Percentiles rank a stretch among this genome's conserved stretches.
These are phyloP conservation scores for Agriotes lineatus DNA, from an alignment of 2,888 invertebrate species.

Conservation along the genomic window DNA sequence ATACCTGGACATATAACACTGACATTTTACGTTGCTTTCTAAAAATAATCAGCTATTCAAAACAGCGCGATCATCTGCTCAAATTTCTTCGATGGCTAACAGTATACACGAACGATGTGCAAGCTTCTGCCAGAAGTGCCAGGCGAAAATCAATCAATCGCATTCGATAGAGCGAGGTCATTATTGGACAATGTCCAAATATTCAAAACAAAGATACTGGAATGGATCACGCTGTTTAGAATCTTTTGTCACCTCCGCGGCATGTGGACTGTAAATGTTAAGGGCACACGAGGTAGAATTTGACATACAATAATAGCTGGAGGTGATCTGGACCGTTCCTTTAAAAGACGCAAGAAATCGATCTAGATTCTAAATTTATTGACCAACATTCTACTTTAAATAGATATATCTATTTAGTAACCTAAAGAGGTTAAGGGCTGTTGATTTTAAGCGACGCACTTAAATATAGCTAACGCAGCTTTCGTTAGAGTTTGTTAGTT, in stretches of 20 bases:
- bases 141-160: background rate
- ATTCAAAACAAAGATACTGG: conserved; percentile 9
- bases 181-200: conserved; percentile 34
- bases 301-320: conserved; percentile 28
- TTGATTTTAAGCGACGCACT: background rate
- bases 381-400: conserved; percentile 6
- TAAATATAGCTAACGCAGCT: too few species aligned
- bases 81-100: too few species aligned
- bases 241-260: conserved; percentile 31
- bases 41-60: too few species aligned
- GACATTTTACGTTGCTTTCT: too few species aligned
- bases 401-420: conserved; percentile 67
- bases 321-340: conserved; percentile 38
- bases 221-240: conserved; percentile 12
- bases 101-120: too few species aligned
- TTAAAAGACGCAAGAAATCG: conserved; percentile 36
- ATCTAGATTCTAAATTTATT: conserved; percentile 27
- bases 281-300: conserved; percentile 25
- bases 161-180: conserved; percentile 1
- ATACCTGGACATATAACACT: too few species aligned
- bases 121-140: background rate
- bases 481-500: too few species aligned
- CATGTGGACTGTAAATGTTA: conserved; percentile 37
- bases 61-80: too few species aligned
- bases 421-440: background rate